Evolutionary conservation across 2,888 invertebrate genomes (phyloP).

Genomic region (Drosophila flavopinicola): DNA sequence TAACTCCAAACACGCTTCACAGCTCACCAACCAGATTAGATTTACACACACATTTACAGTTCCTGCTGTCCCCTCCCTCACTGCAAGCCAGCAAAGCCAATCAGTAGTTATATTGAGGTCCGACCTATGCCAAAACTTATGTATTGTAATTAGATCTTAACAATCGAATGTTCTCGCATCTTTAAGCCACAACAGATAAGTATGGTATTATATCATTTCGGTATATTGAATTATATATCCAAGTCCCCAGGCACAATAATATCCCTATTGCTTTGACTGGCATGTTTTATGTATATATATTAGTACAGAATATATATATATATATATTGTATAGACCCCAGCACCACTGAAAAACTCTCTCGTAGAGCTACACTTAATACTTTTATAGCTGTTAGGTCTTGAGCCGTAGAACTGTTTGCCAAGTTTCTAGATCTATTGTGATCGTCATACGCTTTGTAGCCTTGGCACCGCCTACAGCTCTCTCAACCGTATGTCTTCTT

Average conservation of each 20-base stretch:
- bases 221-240: constrained; percentile 28
- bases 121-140: background rate
- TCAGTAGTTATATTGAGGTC: constrained; percentile 11
- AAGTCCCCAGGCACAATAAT: constrained; percentile 29
- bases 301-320: too few relatives aligned
- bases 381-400: constrained; percentile 5
- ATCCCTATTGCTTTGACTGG: constrained; percentile 30
- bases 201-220: constrained; percentile 55
- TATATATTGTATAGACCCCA: constrained; percentile 9
- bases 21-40: constrained; percentile 25
- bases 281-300: constrained; percentile 24
- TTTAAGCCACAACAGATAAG: constrained; percentile 64
- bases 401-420: constrained; percentile 14
- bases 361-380: constrained; percentile 7
- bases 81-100: constrained; percentile 15
- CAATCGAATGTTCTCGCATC: constrained; percentile 28
- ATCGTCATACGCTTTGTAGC: constrained; percentile 8
- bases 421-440: constrained; percentile 8
- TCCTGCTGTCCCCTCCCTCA: background rate
- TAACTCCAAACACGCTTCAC: constrained; percentile 22
- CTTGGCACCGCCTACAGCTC: constrained; percentile 48
- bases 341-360: constrained; percentile 18
- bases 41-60: constrained; percentile 19
- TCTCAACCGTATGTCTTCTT: constrained; percentile 41
- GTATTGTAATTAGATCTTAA: constrained; percentile 8